phyloP scores from a whole-genome alignment of 1,140 invertebrate genomes.

The Parasteatoda tepidariorum region DNA sequence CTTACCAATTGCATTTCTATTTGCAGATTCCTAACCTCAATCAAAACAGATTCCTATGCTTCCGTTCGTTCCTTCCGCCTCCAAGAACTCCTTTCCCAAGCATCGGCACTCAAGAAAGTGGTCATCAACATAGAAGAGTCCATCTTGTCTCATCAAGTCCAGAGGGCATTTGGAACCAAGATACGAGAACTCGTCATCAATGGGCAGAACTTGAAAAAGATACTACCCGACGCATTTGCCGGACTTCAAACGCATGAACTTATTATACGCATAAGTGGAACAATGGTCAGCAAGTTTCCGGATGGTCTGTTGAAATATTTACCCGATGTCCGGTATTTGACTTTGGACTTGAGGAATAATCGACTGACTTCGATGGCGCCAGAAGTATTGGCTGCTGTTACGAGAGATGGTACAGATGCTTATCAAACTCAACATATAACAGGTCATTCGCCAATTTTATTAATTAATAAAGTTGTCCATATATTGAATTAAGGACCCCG shows the following conservation, averaged over 20 bases:
- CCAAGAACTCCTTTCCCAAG: slow-evolving; percentile 61
- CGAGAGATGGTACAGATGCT: slow-evolving; percentile 19
- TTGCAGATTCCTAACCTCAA: slow-evolving; percentile 51
- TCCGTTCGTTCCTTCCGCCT: slow-evolving; percentile 63
- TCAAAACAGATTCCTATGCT: slow-evolving; percentile 62
- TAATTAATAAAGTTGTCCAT: too few species aligned
- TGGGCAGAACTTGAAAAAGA: slow-evolving; percentile 57
- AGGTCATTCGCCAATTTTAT: too few species aligned
- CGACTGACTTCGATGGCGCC: slow-evolving; percentile 46
- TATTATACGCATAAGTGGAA: slow-evolving; percentile 59
- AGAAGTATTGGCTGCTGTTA: slow-evolving; percentile 34
- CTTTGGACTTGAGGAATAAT: slow-evolving; percentile 62
- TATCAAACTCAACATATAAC: slow-evolving; percentile 50
- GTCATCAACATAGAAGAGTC: slow-evolving; percentile 61
- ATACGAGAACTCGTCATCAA: slow-evolving; percentile 62
- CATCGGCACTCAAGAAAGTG: slow-evolving; percentile 44
- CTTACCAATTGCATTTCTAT: background rate
- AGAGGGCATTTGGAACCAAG: slow-evolving; percentile 63
- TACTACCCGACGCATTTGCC: slow-evolving; percentile 63
- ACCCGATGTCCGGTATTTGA: slow-evolving; percentile 61
- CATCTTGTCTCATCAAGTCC: slow-evolving; percentile 63
- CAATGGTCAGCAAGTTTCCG: slow-evolving; percentile 58
- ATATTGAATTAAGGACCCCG: too few species aligned
- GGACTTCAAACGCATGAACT: slow-evolving; percentile 62
- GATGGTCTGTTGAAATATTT: slow-evolving; percentile 60